A percentile compares a stretch with the other conserved stretches of the same genome.
phyloP scores from a whole-genome alignment of 2,888 invertebrate genomes.

The Carabus problematicus region DNA sequence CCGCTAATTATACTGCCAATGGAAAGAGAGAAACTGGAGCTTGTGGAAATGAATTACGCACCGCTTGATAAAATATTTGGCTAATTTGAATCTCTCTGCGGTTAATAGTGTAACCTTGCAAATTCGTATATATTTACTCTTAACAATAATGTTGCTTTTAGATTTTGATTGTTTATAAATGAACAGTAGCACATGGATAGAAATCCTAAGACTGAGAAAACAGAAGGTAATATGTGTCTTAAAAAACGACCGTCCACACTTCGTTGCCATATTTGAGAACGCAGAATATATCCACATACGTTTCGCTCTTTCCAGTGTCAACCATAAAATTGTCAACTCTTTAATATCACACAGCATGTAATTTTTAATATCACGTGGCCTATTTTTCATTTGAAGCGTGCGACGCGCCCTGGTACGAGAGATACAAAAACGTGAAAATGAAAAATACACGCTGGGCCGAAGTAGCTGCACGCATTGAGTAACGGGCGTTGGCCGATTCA shows the following conservation, averaged over 20 bases:
- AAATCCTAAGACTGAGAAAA: too few relatives aligned
- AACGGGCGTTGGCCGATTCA: constrained; percentile 19
- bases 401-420: neutral
- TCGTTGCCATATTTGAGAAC: constrained; percentile 31
- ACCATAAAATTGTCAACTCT: constrained; percentile 40
- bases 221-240: constrained; percentile 26
- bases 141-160: too few relatives aligned
- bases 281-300: constrained; percentile 25
- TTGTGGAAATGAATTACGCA: too few relatives aligned
- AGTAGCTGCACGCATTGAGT: constrained; percentile 20
- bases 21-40: too few relatives aligned
- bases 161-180: too few relatives aligned
- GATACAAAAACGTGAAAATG: constrained; percentile 35
- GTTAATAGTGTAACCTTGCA: too few relatives aligned
- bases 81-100: too few relatives aligned
- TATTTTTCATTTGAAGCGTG: constrained; percentile 41
- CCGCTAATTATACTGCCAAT: too few relatives aligned
- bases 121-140: too few relatives aligned
- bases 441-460: constrained; percentile 22
- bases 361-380: constrained; percentile 43
- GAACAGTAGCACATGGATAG: too few relatives aligned
- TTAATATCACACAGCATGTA: constrained; percentile 40
- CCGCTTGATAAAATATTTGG: too few relatives aligned
- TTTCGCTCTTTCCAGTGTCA: constrained; percentile 21
- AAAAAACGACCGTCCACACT: constrained; percentile 24